These are phyloP conservation scores for Carlito syrichta DNA, from an alignment of 2,113 vertebrate genomes.

Conservation along the genomic window DNA sequence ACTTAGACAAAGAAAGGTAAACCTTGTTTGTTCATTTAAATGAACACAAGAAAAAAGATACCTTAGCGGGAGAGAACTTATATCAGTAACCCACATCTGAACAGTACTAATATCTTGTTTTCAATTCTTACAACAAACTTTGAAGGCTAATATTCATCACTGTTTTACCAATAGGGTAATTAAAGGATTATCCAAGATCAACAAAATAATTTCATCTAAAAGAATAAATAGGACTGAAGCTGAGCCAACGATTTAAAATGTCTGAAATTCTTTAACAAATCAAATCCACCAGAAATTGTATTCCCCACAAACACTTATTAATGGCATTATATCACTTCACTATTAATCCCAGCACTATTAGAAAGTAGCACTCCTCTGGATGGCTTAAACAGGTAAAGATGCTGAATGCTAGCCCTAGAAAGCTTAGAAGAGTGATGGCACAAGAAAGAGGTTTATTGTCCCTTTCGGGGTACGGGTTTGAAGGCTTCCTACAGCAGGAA, in stretches of 20 bases:
- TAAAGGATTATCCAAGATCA: not conserved
- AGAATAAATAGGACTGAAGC: not conserved
- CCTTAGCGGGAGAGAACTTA: not conserved
- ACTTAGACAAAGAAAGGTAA: not conserved
- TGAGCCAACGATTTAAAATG: not conserved
- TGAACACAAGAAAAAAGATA: not conserved
- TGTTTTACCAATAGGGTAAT: not conserved
- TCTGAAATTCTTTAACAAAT: not conserved
- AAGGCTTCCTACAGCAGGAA: conserved; percentile 6
- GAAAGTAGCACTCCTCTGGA: not conserved
- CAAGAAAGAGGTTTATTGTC: not conserved
- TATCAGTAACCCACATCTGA: not conserved
- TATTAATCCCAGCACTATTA: not conserved
- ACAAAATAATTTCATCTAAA: not conserved
- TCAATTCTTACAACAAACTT: not conserved
- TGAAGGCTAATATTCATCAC: not conserved
- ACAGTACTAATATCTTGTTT: not conserved
- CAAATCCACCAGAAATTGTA: not conserved
- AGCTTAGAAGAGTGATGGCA: not conserved
- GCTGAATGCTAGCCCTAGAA: not conserved
- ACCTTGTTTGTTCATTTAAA: not conserved
- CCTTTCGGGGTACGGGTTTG: not conserved
- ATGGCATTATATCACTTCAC: not conserved
- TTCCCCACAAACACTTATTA: not conserved
- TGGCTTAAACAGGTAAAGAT: not conserved